Evolutionary conservation across 2,797 vertebrate species (phyloP).

Genomic region (Moxostoma hubbsi): DNA sequence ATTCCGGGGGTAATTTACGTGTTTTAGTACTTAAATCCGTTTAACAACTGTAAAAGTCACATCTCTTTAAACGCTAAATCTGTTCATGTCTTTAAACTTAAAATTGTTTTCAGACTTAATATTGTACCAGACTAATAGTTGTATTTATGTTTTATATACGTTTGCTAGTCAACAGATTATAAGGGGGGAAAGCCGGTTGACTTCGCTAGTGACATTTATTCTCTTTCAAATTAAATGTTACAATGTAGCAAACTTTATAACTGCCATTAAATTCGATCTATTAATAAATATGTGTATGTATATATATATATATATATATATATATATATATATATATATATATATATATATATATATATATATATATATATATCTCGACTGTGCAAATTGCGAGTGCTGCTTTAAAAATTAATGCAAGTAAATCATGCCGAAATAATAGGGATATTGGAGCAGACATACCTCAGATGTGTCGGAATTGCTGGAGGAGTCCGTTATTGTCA

Average conservation of each 20-base stretch:
- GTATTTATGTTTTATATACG: background rate
- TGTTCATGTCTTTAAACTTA: background rate
- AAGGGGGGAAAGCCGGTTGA: constrained; percentile 23
- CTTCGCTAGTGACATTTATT: background rate
- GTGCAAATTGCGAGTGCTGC: background rate
- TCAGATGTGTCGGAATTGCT: constrained; percentile 70
- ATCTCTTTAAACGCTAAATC: background rate
- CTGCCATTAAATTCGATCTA: background rate
- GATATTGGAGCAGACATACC: constrained; percentile 68
- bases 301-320: too few species aligned
- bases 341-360: too few species aligned
- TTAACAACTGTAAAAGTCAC: background rate
- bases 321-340: too few species aligned
- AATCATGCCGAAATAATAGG: background rate
- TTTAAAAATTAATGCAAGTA: background rate
- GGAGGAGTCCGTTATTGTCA: constrained; percentile 77
- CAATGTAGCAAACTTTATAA: background rate
- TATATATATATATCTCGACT: background rate
- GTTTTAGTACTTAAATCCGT: background rate
- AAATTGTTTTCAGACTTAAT: background rate
- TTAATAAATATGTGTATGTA: background rate
- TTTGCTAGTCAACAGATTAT: background rate
- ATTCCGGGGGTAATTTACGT: background rate
- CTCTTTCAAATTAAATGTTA: background rate
- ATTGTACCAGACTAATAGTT: background rate